phyloP scores from a whole-genome alignment of 2,113 vertebrate species.

The Notiomystis cincta region DNA sequence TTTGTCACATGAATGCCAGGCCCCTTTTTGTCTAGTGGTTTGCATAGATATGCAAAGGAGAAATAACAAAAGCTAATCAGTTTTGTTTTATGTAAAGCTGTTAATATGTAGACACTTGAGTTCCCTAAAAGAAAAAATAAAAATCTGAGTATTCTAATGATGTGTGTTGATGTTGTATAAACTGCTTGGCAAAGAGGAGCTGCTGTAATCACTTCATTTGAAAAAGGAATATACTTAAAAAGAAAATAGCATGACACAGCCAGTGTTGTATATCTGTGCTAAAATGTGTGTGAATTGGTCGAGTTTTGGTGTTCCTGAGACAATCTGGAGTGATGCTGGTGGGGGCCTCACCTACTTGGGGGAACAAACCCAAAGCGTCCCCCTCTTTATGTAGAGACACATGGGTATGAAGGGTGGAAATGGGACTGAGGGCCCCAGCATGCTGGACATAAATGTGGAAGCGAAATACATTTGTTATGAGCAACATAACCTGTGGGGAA shows the following conservation, averaged over 20 bases:
- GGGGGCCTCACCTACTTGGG: background rate
- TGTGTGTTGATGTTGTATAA: background rate
- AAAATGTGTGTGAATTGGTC: background rate
- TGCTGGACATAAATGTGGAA: background rate
- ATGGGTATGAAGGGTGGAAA: fast-evolving
- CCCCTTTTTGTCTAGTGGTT: background rate
- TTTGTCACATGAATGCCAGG: background rate
- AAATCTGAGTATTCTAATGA: background rate
- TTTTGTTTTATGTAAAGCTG: conserved; percentile 39
- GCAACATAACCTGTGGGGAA: background rate
- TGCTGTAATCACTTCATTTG: conserved; percentile 11
- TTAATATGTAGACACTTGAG: conserved; percentile 20
- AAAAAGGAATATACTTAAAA: background rate
- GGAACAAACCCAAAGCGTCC: background rate
- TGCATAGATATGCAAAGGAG: background rate
- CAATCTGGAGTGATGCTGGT: background rate
- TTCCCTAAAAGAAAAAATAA: background rate
- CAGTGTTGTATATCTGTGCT: background rate
- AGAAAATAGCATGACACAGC: background rate
- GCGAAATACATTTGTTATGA: background rate
- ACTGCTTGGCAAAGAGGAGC: background rate
- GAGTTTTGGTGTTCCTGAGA: background rate
- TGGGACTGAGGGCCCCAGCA: background rate
- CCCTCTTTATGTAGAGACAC: background rate
- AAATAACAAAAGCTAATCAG: conserved; percentile 36